A percentile compares a stretch with the other conserved stretches of the same genome.
These are phyloP conservation scores for Manis javanica DNA, from an alignment of 2,797 vertebrate species.

Conservation along the genomic window DNA sequence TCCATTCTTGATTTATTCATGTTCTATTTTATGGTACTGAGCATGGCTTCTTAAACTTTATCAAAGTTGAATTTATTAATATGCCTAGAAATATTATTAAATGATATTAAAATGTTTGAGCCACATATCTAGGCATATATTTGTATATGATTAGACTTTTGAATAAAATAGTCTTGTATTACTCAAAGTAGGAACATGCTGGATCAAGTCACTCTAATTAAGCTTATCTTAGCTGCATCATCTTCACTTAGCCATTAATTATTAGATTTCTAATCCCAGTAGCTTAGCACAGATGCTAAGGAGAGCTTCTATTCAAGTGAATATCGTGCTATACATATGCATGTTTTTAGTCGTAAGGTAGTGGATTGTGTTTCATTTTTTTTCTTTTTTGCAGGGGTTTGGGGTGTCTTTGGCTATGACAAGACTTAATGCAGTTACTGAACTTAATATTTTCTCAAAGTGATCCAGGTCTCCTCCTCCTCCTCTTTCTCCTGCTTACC, in stretches of 20 bases:
- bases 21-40: neutral
- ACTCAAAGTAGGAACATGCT: neutral
- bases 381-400: neutral
- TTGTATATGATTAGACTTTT: neutral
- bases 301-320: neutral
- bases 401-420: neutral
- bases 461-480: neutral
- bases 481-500: neutral
- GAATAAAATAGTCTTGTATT: neutral
- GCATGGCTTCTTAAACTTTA: neutral
- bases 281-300: neutral
- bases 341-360: neutral
- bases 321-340: neutral
- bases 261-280: neutral
- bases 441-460: neutral
- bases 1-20: neutral
- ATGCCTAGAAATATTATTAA: neutral
- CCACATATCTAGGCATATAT: neutral
- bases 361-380: neutral
- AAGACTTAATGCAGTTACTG: neutral
- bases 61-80: neutral
- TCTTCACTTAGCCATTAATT: neutral
- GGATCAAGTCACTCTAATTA: neutral
- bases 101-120: neutral
- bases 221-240: neutral